Percentiles rank a stretch among this genome's conserved stretches.
Evolutionary conservation across 2,888 invertebrate genomes (phyloP).

Genomic region (Polylopha cassiicola): DNA sequence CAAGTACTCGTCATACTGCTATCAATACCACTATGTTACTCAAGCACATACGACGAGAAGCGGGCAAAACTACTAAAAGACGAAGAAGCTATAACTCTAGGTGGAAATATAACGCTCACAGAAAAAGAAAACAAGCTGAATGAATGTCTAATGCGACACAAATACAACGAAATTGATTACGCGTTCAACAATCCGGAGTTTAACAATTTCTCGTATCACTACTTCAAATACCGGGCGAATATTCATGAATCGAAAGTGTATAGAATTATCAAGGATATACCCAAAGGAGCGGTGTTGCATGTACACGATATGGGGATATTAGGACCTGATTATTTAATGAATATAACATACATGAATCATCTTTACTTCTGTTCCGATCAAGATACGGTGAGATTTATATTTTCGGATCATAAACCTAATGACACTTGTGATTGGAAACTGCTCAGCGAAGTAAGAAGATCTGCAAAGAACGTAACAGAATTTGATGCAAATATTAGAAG

Average conservation of each 20-base stretch:
- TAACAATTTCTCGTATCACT: slow-evolving; percentile 81
- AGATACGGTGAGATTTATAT: slow-evolving; percentile 36
- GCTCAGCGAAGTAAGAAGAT: slow-evolving; percentile 59
- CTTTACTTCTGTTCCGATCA: slow-evolving; percentile 72
- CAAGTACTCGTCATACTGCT: slow-evolving; percentile 6
- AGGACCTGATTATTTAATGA: slow-evolving; percentile 79
- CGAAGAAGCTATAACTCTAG: slow-evolving; percentile 67
- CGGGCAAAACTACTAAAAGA: slow-evolving; percentile 63
- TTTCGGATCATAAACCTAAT: slow-evolving; percentile 42
- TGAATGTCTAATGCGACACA: slow-evolving; percentile 76
- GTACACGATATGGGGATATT: slow-evolving; percentile 81
- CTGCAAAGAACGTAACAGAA: slow-evolving; percentile 47
- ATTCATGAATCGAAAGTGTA: slow-evolving; percentile 81
- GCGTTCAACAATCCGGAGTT: slow-evolving; percentile 73
- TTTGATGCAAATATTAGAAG: slow-evolving; percentile 74
- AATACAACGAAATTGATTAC: slow-evolving; percentile 71
- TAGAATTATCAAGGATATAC: slow-evolving; percentile 80
- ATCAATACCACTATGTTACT: slow-evolving; percentile 1
- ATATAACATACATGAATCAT: slow-evolving; percentile 79
- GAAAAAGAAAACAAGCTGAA: slow-evolving; percentile 73
- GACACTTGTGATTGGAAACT: slow-evolving; percentile 62
- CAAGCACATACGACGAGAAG: slow-evolving; percentile 36
- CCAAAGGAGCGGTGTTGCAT: slow-evolving; percentile 86
- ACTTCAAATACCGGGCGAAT: slow-evolving; percentile 76
- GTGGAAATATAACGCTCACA: slow-evolving; percentile 68